phyloP scores from a whole-genome alignment of 2,113 vertebrate species.

The Megaptera novaeangliae region DNA sequence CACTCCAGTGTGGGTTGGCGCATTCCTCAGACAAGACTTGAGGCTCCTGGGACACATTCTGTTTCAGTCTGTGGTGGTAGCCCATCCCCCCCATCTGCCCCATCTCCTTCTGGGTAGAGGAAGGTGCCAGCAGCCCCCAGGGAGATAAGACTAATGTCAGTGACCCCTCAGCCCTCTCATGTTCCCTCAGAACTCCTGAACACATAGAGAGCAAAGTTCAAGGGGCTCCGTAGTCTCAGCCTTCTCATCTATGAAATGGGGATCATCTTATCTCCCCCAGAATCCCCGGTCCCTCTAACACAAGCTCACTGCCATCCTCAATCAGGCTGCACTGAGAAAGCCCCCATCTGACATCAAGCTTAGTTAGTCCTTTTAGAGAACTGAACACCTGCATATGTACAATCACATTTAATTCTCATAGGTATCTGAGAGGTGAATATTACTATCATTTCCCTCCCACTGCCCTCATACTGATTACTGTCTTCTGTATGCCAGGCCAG shows the following conservation, averaged over 20 bases:
- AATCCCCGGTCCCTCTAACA: neutral
- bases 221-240: neutral
- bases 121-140: neutral
- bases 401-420: neutral
- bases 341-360: neutral
- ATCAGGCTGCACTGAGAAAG: neutral
- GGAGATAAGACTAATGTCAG: neutral
- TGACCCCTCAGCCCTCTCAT: neutral
- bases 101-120: neutral
- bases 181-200: neutral
- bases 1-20: neutral
- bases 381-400: neutral
- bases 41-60: neutral
- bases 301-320: neutral
- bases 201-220: neutral
- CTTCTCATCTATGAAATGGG: neutral
- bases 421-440: neutral
- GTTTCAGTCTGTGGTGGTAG: neutral
- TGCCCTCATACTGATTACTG: accelerated
- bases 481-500: neutral
- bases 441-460: neutral
- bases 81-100: neutral
- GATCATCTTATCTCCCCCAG: neutral
- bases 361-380: neutral
- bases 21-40: neutral